These are phyloP conservation scores for Drosophila meridiana DNA, from an alignment of 2,888 invertebrate genomes.

Conservation along the genomic window DNA sequence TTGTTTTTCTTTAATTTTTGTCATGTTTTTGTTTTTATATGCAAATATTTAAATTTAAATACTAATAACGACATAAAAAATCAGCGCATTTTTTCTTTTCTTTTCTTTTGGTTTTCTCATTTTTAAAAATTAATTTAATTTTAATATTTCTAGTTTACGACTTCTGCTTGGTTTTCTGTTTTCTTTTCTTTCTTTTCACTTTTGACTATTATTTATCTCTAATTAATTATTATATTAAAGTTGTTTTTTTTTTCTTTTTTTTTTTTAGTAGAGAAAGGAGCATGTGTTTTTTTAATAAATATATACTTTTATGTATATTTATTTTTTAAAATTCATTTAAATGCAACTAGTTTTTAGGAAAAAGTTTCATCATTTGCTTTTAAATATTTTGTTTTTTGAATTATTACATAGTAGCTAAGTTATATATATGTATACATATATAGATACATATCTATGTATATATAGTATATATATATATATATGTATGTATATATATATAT, in stretches of 20 bases:
- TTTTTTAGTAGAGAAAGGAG: conserved; percentile 74
- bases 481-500: conserved; percentile 21
- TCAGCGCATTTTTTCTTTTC: conserved; percentile 72
- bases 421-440: conserved; percentile 33
- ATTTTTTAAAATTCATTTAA: conserved; percentile 81
- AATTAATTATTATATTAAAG: conserved; percentile 81
- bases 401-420: conserved; percentile 64
- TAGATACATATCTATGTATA: conserved; percentile 32
- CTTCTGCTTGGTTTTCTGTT: conserved; percentile 52
- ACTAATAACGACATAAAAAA: conserved; percentile 84
- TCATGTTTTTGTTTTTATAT: conserved; percentile 54
- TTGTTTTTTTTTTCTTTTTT: conserved; percentile 42
- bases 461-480: conserved; percentile 40
- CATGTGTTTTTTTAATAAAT: conserved; percentile 67
- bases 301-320: conserved; percentile 76
- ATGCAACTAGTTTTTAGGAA: conserved; percentile 82
- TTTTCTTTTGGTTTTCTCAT: conserved; percentile 51
- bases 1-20: conserved; percentile 21
- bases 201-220: conserved; percentile 77
- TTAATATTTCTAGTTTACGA: conserved; percentile 78
- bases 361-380: conserved; percentile 77
- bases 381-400: conserved; percentile 52
- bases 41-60: conserved; percentile 80
- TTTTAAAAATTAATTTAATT: conserved; percentile 75
- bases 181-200: conserved; percentile 51